A percentile compares a stretch with the other conserved stretches of the same genome.
These are phyloP conservation scores for Sesia apiformis DNA, from an alignment of 2,888 invertebrate genomes.

Conservation along the genomic window DNA sequence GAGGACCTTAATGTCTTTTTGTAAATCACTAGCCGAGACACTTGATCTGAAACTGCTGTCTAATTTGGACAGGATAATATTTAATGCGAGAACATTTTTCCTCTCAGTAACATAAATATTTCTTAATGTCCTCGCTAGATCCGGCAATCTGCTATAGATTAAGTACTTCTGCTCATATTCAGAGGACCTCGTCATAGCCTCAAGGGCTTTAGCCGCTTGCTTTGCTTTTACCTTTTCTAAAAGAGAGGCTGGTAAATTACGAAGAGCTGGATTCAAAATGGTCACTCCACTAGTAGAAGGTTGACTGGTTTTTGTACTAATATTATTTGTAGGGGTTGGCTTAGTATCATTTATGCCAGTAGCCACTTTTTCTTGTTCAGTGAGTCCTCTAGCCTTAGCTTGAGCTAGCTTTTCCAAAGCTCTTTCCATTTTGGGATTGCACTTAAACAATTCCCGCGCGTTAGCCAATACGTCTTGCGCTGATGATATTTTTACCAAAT, in stretches of 20 bases:
- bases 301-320: conserved; percentile 36
- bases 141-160: conserved; percentile 86
- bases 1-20: conserved; percentile 83
- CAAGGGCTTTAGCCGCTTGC: conserved; percentile 88
- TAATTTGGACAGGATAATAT: conserved; percentile 83
- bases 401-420: conserved; percentile 80
- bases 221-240: conserved; percentile 91
- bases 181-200: conserved; percentile 86
- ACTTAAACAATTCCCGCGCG: conserved; percentile 83
- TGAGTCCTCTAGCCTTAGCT: conserved; percentile 62
- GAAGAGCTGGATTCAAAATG: conserved; percentile 77
- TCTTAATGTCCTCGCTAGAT: conserved; percentile 86
- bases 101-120: conserved; percentile 92
- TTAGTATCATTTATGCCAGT: conserved; percentile 15
- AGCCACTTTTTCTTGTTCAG: conserved; percentile 44
- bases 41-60: conserved; percentile 84
- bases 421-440: conserved; percentile 85
- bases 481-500: conserved; percentile 79
- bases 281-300: conserved; percentile 51
- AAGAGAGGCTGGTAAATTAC: conserved; percentile 86
- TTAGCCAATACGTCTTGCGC: conserved; percentile 89
- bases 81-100: conserved; percentile 86
- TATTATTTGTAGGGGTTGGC: conserved; percentile 15
- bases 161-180: conserved; percentile 82
- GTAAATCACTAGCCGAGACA: conserved; percentile 80